A percentile compares a stretch with the other conserved stretches of the same genome.
phyloP scores from a whole-genome alignment of 1,140 invertebrate genomes.

The Scaptomyza montana region DNA sequence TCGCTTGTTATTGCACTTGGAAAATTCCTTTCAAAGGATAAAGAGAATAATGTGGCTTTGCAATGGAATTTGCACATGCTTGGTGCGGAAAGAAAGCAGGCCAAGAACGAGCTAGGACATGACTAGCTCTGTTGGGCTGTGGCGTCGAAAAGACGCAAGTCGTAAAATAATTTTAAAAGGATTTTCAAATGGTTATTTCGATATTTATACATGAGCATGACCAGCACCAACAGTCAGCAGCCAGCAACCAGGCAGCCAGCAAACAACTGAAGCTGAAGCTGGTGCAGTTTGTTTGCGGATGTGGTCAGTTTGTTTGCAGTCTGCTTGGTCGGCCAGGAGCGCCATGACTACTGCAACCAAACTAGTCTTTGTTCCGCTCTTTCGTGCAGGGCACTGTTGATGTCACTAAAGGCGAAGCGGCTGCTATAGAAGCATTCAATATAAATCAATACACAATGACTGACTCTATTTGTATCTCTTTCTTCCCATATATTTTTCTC shows the following conservation, averaged over 20 bases:
- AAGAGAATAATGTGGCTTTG: conserved; percentile 82
- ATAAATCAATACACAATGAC: conserved; percentile 63
- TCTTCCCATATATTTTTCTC: background rate
- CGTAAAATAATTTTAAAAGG: conserved; percentile 80
- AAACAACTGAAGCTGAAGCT: background rate
- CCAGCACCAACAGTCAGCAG: conserved; percentile 39
- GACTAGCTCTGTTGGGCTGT: conserved; percentile 23
- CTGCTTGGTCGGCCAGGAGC: conserved; percentile 33
- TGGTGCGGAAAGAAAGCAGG: conserved; percentile 46
- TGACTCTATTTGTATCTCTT: background rate
- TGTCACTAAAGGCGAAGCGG: background rate
- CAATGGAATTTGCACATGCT: conserved; percentile 82
- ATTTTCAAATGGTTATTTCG: conserved; percentile 78
- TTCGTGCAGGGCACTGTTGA: background rate
- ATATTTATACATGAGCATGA: conserved; percentile 74
- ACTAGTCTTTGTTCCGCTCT: conserved; percentile 24
- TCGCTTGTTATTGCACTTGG: conserved; percentile 78
- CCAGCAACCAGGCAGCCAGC: conserved; percentile 26
- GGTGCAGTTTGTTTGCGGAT: conserved; percentile 69
- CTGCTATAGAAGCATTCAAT: conserved; percentile 66
- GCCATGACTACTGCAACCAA: conserved; percentile 2
- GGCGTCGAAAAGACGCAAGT: conserved; percentile 79
- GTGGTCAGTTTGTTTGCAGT: conserved; percentile 72
- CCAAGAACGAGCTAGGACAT: conserved; percentile 31
- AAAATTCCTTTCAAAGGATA: conserved; percentile 80